phyloP scores from a whole-genome alignment of 2,888 invertebrate genomes.

The Ichneumoninae sp. region DNA sequence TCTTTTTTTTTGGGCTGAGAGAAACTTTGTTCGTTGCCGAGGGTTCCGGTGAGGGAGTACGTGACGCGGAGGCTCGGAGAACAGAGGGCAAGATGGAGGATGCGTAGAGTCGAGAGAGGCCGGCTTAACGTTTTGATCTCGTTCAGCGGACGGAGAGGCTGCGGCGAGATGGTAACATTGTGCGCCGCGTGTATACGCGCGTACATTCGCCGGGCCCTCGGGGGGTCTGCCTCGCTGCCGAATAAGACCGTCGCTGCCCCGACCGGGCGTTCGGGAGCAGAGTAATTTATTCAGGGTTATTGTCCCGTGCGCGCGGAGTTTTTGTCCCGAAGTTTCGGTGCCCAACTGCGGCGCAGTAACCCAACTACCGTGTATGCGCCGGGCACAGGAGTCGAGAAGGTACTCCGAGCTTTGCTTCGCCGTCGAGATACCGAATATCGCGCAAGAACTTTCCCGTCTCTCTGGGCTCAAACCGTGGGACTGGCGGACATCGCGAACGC shows the following conservation, averaged over 20 bases:
- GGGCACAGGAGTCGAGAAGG: background rate
- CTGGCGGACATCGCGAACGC: background rate
- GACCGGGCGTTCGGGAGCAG: constrained; percentile 50
- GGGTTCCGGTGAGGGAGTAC: background rate
- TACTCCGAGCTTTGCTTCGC: background rate
- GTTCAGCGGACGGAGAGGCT: constrained; percentile 56
- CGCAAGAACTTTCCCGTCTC: constrained; percentile 69
- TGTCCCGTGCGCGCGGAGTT: constrained; percentile 75
- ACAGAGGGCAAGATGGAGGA: constrained; percentile 11
- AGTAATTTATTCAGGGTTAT: constrained; percentile 81
- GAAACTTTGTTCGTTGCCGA: background rate
- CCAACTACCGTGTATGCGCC: constrained; percentile 20
- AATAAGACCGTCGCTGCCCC: constrained; percentile 35
- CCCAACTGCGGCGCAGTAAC: constrained; percentile 17
- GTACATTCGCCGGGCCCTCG: constrained; percentile 4
- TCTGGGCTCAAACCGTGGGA: background rate
- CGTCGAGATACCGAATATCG: constrained; percentile 35
- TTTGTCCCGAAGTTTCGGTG: constrained; percentile 71
- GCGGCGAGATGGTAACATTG: constrained; percentile 12
- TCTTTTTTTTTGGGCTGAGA: background rate
- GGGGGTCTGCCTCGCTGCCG: constrained; percentile 35
- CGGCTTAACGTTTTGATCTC: constrained; percentile 72
- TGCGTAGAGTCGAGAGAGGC: constrained; percentile 34
- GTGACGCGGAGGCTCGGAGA: constrained; percentile 30
- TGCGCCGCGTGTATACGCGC: background rate